Conservation (phyloP, 2,888 invertebrate genomes). For the Pheosia tremula region DNA sequence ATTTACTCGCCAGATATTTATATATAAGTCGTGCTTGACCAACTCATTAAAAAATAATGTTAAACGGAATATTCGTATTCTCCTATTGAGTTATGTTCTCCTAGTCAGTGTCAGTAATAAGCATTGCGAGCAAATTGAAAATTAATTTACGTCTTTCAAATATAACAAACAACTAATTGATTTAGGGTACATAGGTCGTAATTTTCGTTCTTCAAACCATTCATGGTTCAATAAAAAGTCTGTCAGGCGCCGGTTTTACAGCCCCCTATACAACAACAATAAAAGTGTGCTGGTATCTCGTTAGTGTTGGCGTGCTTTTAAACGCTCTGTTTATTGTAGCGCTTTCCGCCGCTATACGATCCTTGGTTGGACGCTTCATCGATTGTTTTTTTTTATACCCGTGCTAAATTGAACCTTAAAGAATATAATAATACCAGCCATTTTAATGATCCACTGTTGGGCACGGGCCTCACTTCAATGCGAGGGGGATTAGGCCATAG, state of each 20-base stretch:
- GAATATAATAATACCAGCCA: no score
- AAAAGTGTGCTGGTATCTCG: slow-evolving; percentile 46
- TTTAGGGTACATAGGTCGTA: slow-evolving; percentile 60
- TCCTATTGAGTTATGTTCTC: slow-evolving; percentile 9
- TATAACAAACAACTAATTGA: slow-evolving; percentile 54
- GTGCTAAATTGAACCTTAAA: not conserved
- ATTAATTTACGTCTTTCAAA: slow-evolving; percentile 46
- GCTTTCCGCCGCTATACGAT: not conserved
- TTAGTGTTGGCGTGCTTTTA: slow-evolving; percentile 39
- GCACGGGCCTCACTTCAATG: no score
- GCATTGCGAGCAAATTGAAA: slow-evolving; percentile 41
- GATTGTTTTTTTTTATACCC: not conserved
- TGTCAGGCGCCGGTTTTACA: slow-evolving; percentile 55
- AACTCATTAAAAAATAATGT: not conserved
- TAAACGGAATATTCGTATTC: slow-evolving; percentile 6
- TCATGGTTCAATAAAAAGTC: slow-evolving; percentile 42
- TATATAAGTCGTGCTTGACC: no score
- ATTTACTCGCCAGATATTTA: not conserved
- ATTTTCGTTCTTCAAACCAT: slow-evolving; percentile 34
- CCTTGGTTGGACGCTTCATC: not conserved
- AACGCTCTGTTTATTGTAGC: slow-evolving; percentile 16
- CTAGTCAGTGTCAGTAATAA: slow-evolving; percentile 23
- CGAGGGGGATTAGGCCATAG: no score
- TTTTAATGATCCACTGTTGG: no score
- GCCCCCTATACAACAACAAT: slow-evolving; percentile 43